A percentile compares a stretch with the other conserved stretches of the same genome.
Conservation (phyloP, 2,888 invertebrate genomes). For the Listrodromus nycthemerus region DNA sequence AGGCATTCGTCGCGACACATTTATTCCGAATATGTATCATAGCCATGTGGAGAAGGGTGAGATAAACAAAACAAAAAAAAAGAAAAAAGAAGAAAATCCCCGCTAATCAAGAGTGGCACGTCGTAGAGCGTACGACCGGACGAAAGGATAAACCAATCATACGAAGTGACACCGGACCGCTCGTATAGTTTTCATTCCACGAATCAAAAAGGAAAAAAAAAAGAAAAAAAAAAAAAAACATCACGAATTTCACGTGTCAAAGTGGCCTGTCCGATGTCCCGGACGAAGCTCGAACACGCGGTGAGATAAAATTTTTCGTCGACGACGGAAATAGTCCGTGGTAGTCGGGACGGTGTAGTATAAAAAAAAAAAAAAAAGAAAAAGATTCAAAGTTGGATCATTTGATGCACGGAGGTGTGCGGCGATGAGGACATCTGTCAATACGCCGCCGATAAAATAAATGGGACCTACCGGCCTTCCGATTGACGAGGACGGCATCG, state of each 20-base stretch:
- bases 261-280: constrained; percentile 25
- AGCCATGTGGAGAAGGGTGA: constrained; percentile 21
- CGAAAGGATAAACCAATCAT: constrained; percentile 65
- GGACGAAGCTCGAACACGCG: not conserved
- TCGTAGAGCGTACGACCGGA: constrained; percentile 46
- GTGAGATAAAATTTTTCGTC: constrained; percentile 8
- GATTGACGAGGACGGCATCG: constrained; percentile 38
- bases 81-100: constrained; percentile 21
- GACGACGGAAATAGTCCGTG: constrained; percentile 37
- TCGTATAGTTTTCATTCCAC: constrained; percentile 39
- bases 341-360: not conserved
- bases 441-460: constrained; percentile 55
- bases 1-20: constrained; percentile 18
- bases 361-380: not conserved
- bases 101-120: constrained; percentile 65
- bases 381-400: constrained; percentile 47
- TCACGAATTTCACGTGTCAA: constrained; percentile 54
- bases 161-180: constrained; percentile 43
- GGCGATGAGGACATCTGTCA: constrained; percentile 53
- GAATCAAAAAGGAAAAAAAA: constrained; percentile 14
- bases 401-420: constrained; percentile 36
- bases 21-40: constrained; percentile 60
- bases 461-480: constrained; percentile 50
- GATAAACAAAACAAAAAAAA: not conserved
- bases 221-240: constrained; percentile 5